phyloP scores from a whole-genome alignment of 2,888 invertebrate genomes.

The Sympetrum striolatum region DNA sequence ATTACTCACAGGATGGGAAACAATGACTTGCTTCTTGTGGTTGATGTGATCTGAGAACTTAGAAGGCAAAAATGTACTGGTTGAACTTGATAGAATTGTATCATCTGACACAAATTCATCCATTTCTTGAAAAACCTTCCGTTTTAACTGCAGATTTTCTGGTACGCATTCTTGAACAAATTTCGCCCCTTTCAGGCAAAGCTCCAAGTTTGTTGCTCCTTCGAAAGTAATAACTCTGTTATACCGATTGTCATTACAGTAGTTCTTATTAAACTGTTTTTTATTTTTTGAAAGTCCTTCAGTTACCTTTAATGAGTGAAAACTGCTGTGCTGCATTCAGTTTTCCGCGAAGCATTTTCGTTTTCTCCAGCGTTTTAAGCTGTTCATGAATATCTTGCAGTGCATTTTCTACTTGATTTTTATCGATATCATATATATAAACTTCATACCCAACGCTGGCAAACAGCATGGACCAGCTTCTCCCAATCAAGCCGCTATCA shows the following conservation, averaged over 20 bases:
- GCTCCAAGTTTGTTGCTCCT: conserved; percentile 73
- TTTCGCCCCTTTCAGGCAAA: conserved; percentile 76
- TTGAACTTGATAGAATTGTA: conserved; percentile 89
- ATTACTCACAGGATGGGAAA: conserved; percentile 81
- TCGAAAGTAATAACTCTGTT: conserved; percentile 47
- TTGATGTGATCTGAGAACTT: conserved; percentile 80
- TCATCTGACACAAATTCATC: conserved; percentile 76
- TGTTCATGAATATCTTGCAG: conserved; percentile 77
- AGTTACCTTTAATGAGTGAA: conserved; percentile 75
- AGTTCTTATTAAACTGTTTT: background rate
- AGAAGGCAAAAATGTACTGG: conserved; percentile 91
- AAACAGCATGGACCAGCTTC: conserved; percentile 97
- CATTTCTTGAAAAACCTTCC: conserved; percentile 76
- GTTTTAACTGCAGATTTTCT: conserved; percentile 85
- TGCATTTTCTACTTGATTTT: conserved; percentile 76
- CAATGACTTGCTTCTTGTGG: conserved; percentile 75
- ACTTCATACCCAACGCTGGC: conserved; percentile 92
- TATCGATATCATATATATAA: conserved; percentile 81
- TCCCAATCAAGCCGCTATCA: conserved; percentile 90
- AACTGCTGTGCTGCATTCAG: conserved; percentile 78
- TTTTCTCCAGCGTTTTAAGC: conserved; percentile 71
- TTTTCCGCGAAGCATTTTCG: conserved; percentile 77
- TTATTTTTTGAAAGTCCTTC: background rate
- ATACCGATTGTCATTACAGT: background rate
- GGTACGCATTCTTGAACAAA: conserved; percentile 95